phyloP scores from a whole-genome alignment of 1,140 invertebrate species.

The Coenobita brevimanus region DNA sequence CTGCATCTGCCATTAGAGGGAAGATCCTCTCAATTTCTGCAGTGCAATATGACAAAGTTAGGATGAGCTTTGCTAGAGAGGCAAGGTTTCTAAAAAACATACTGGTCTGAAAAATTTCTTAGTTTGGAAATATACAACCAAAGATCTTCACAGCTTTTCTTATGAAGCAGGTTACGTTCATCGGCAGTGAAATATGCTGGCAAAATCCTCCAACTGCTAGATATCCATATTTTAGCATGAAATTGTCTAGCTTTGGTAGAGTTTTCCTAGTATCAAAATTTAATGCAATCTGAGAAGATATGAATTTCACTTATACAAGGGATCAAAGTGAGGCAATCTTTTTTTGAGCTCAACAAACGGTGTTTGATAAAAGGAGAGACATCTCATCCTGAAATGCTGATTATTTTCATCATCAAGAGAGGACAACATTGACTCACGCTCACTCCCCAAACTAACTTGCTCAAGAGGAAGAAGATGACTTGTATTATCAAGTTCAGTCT shows the following conservation, averaged over 20 bases:
- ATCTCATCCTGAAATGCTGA: conserved; percentile 8
- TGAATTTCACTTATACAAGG: too few relatives aligned
- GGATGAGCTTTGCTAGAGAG: too few relatives aligned
- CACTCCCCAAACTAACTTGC: neutral
- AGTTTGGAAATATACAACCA: neutral
- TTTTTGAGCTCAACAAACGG: too few relatives aligned
- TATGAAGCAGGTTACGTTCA: too few relatives aligned
- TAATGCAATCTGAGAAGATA: neutral
- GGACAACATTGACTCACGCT: neutral
- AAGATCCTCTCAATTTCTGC: neutral
- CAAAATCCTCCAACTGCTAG: neutral
- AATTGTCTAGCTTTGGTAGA: neutral
- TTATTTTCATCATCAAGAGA: conserved; percentile 8
- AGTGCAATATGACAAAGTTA: neutral
- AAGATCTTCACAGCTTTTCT: neutral
- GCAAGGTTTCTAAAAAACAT: too few relatives aligned
- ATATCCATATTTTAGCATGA: neutral
- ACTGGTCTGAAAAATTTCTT: too few relatives aligned
- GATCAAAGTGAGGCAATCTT: too few relatives aligned
- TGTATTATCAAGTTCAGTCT: conserved; percentile 8
- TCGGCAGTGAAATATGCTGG: neutral
- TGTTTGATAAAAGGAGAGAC: conserved; percentile 21
- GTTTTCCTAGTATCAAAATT: neutral
- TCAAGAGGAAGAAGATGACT: neutral
- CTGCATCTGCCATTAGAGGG: too few relatives aligned